Percentiles rank a stretch among this genome's conserved stretches.
phyloP scores from a whole-genome alignment of 2,888 invertebrate genomes.

The Sussaba pulchella region DNA sequence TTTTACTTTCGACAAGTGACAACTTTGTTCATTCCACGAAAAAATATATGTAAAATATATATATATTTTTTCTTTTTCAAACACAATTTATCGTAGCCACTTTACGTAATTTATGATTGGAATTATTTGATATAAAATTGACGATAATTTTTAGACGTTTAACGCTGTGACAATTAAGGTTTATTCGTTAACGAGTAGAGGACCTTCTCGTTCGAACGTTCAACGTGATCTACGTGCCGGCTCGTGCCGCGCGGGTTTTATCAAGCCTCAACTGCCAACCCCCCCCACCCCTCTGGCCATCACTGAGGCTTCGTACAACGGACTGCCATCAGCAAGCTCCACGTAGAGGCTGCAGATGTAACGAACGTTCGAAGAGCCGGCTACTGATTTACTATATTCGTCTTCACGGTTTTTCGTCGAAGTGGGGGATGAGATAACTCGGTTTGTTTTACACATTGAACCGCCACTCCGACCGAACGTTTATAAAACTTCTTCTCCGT shows the following conservation, averaged over 20 bases:
- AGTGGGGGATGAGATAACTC: constrained; percentile 32
- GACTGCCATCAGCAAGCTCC: constrained; percentile 27
- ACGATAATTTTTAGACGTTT: constrained; percentile 24
- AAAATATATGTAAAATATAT: no score
- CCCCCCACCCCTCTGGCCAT: constrained; percentile 8
- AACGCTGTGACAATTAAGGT: not conserved
- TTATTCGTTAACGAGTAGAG: not conserved
- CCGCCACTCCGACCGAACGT: constrained; percentile 34
- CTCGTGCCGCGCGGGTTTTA: constrained; percentile 73
- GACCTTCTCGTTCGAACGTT: constrained; percentile 74
- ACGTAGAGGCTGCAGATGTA: constrained; percentile 23
- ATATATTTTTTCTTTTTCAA: no score
- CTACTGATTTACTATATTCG: constrained; percentile 16
- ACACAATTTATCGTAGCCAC: no score
- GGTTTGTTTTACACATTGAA: constrained; percentile 22
- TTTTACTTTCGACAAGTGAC: not conserved
- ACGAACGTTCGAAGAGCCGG: constrained; percentile 22
- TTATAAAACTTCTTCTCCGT: constrained; percentile 30
- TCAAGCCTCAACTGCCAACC: constrained; percentile 52
- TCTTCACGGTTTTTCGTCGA: not conserved
- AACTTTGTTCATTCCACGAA: constrained; percentile 18
- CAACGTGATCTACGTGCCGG: constrained; percentile 78
- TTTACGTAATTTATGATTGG: no score
- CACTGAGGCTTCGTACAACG: constrained; percentile 11
- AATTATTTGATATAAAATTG: no score